A percentile compares a stretch with the other conserved stretches of the same genome.
Evolutionary conservation across 2,113 vertebrate species (phyloP).

Genomic region (Ameiurus melas): DNA sequence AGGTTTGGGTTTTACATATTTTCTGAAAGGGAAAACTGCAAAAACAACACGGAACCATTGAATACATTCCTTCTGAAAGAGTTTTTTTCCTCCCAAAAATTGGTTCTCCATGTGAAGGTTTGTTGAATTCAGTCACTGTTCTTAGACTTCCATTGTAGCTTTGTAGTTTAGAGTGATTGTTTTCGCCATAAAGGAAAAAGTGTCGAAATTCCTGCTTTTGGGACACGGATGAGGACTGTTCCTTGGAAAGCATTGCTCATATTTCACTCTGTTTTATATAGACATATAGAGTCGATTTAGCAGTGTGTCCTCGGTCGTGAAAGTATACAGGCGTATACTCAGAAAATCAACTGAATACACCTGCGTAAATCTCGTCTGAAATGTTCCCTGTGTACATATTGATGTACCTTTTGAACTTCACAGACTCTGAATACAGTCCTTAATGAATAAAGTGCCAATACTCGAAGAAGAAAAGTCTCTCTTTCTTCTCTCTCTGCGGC

Average conservation of each 20-base stretch:
- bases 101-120: not conserved
- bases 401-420: not conserved
- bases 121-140: not conserved
- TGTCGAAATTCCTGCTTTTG: not conserved
- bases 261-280: not conserved
- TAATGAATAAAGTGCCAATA: not conserved
- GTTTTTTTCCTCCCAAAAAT: not conserved
- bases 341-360: not conserved
- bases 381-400: not conserved
- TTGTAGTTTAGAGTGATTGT: not conserved
- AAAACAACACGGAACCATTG: not conserved
- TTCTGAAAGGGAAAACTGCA: not conserved
- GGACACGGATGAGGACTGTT: not conserved
- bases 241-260: not conserved
- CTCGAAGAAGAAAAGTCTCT: conserved; percentile 10
- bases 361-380: not conserved
- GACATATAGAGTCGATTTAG: not conserved
- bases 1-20: not conserved
- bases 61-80: not conserved
- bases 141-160: not conserved
- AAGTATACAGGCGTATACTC: not conserved
- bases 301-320: not conserved
- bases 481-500: conserved; percentile 17
- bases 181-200: not conserved
- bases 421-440: not conserved